Conservation (phyloP, 2,888 invertebrate species). For the Drosophila greeni region DNA sequence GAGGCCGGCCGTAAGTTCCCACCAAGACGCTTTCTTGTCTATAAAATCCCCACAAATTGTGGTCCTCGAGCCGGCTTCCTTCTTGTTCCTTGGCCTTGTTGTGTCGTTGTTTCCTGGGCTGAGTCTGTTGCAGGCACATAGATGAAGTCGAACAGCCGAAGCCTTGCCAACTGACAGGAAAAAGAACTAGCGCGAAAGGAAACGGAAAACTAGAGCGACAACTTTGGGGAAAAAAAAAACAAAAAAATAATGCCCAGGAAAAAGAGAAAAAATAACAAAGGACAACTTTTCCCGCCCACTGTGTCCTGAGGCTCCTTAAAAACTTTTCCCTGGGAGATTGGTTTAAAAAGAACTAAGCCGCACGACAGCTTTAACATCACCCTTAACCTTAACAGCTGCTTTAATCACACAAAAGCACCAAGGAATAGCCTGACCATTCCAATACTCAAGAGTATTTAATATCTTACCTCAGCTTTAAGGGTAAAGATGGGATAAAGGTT, state of each 20-base stretch:
- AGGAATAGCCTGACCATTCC: neutral
- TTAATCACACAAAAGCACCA: neutral
- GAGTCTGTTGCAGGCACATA: slow-evolving; percentile 27
- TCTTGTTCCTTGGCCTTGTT: slow-evolving; percentile 1
- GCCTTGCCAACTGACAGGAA: slow-evolving; percentile 9
- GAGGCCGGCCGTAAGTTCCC: slow-evolving; percentile 44
- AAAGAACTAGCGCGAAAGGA: slow-evolving; percentile 11
- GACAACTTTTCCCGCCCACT: slow-evolving; percentile 19
- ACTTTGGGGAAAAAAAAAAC: slow-evolving; percentile 3
- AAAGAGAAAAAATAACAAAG: slow-evolving; percentile 10
- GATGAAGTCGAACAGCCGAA: slow-evolving; percentile 24
- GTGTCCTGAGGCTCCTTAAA: slow-evolving; percentile 3
- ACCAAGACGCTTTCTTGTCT: slow-evolving; percentile 45
- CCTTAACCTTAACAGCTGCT: neutral
- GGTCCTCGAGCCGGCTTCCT: slow-evolving; percentile 38
- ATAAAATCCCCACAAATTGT: slow-evolving; percentile 57
- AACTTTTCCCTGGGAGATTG: neutral
- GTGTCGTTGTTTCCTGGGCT: neutral
- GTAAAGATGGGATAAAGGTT: neutral
- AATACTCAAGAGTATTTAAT: neutral
- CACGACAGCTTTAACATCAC: neutral
- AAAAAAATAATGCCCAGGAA: neutral
- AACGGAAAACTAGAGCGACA: slow-evolving; percentile 34
- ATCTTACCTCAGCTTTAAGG: neutral
- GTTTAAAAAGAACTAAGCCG: neutral